Evolutionary conservation across 2,113 vertebrate genomes (phyloP).

Genomic region (Quiscalus mexicanus): DNA sequence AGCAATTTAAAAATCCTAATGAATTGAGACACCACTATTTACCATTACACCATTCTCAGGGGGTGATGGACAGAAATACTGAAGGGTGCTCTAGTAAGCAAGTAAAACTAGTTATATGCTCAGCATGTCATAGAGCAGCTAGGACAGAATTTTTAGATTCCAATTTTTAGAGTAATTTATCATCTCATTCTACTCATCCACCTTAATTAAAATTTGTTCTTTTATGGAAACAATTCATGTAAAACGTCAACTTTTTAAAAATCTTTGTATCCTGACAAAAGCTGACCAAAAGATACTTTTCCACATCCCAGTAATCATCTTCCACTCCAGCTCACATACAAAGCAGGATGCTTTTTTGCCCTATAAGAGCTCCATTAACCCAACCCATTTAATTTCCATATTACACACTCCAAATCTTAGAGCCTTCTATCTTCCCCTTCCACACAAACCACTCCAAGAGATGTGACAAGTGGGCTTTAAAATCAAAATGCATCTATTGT

Average conservation of each 20-base stretch:
- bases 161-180: background rate
- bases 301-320: background rate
- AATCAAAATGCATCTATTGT: background rate
- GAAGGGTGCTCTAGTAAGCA: background rate
- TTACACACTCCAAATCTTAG: background rate
- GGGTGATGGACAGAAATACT: background rate
- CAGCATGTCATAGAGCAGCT: background rate
- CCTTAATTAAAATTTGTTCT: background rate
- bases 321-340: background rate
- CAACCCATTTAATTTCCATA: background rate
- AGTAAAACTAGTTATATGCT: background rate
- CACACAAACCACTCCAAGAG: background rate
- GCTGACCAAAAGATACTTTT: background rate
- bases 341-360: background rate
- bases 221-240: background rate
- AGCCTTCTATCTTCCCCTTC: background rate
- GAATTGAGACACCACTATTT: background rate
- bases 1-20: background rate
- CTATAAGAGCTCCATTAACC: background rate
- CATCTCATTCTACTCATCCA: background rate
- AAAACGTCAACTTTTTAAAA: background rate
- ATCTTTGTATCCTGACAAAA: background rate
- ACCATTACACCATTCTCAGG: background rate
- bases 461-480: background rate
- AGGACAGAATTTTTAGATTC: background rate